Percentiles rank a stretch among this genome's conserved stretches.
phyloP scores from a whole-genome alignment of 2,797 vertebrate genomes.

The Dipus sagitta region DNA sequence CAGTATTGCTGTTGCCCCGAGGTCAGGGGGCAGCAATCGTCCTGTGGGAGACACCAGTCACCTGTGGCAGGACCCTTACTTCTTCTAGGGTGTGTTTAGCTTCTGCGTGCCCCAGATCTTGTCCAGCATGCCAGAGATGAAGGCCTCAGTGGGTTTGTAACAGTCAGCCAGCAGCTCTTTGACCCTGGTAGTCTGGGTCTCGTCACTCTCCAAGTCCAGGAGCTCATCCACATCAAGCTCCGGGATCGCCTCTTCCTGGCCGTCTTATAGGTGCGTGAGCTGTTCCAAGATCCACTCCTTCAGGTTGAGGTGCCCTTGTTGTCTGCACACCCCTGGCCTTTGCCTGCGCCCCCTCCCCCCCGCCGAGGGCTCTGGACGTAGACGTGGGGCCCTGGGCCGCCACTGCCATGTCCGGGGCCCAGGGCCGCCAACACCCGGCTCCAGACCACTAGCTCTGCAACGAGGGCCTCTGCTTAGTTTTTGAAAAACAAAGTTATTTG shows the following conservation, averaged over 20 bases:
- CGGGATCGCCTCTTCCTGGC: slow-evolving; percentile 96
- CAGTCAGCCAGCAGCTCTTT: slow-evolving; percentile 96
- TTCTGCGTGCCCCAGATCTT: slow-evolving; percentile 97
- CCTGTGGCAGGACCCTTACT: slow-evolving; percentile 86
- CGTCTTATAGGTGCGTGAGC: slow-evolving; percentile 95
- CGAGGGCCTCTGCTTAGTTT: too few relatives aligned
- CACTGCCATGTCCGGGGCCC: slow-evolving; percentile 75
- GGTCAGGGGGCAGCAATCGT: slow-evolving; percentile 75
- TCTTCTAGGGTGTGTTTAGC: slow-evolving; percentile 96
- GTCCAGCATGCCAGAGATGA: slow-evolving; percentile 93
- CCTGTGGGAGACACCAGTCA: slow-evolving; percentile 69
- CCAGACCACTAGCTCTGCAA: too few relatives aligned
- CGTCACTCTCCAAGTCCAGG: slow-evolving; percentile 94
- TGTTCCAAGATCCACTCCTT: slow-evolving; percentile 97
- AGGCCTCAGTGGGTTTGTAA: slow-evolving; percentile 96
- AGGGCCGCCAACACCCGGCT: slow-evolving; percentile 58
- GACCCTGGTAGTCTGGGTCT: slow-evolving; percentile 92
- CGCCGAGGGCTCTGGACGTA: slow-evolving; percentile 81
- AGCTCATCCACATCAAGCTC: slow-evolving; percentile 96
- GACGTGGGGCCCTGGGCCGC: slow-evolving; percentile 75
- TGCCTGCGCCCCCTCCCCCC: slow-evolving; percentile 76
- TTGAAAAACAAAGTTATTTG: too few relatives aligned
- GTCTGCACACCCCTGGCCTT: slow-evolving; percentile 87
- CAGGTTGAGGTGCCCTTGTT: slow-evolving; percentile 93
- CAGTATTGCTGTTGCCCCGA: slow-evolving; percentile 83